These are phyloP conservation scores for Minunthozetes semirufus DNA, from an alignment of 2,888 invertebrate species.

Conservation along the genomic window DNA sequence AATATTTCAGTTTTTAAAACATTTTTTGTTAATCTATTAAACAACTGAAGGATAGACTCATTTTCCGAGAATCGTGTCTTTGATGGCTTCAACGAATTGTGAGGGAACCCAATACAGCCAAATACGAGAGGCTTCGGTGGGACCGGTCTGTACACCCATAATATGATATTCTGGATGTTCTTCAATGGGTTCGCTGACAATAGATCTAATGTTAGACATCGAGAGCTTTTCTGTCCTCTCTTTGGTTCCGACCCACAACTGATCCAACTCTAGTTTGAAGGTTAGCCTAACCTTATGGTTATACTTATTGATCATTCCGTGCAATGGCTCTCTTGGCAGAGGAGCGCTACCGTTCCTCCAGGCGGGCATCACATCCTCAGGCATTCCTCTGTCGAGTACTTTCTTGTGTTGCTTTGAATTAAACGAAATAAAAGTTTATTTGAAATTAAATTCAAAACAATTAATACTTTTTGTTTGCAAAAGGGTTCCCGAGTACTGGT, in stretches of 20 bases:
- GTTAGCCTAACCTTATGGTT: constrained; percentile 83
- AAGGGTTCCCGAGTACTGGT: constrained; percentile 52
- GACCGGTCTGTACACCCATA: constrained; percentile 79
- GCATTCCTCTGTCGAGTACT: constrained; percentile 79
- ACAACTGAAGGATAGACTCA: background rate
- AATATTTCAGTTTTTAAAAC: background rate
- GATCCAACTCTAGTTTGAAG: constrained; percentile 81
- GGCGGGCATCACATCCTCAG: constrained; percentile 81
- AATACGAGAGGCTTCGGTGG: constrained; percentile 82
- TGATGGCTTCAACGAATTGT: constrained; percentile 80
- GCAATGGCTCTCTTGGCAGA: constrained; percentile 69
- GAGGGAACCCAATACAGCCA: constrained; percentile 76
- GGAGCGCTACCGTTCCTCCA: constrained; percentile 47
- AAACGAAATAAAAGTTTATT: background rate
- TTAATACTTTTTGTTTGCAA: constrained; percentile 49
- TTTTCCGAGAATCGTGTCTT: constrained; percentile 61
- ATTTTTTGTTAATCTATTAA: background rate
- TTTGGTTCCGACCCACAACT: constrained; percentile 85
- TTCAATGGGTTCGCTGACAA: constrained; percentile 71
- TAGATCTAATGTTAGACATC: constrained; percentile 72
- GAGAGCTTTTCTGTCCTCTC: constrained; percentile 84
- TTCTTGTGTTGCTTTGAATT: constrained; percentile 62
- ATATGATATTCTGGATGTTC: constrained; percentile 85
- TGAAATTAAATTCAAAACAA: background rate
- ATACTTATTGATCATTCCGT: constrained; percentile 82